phyloP scores from a whole-genome alignment of 2,797 vertebrate genomes.

The Limosa lapponica region DNA sequence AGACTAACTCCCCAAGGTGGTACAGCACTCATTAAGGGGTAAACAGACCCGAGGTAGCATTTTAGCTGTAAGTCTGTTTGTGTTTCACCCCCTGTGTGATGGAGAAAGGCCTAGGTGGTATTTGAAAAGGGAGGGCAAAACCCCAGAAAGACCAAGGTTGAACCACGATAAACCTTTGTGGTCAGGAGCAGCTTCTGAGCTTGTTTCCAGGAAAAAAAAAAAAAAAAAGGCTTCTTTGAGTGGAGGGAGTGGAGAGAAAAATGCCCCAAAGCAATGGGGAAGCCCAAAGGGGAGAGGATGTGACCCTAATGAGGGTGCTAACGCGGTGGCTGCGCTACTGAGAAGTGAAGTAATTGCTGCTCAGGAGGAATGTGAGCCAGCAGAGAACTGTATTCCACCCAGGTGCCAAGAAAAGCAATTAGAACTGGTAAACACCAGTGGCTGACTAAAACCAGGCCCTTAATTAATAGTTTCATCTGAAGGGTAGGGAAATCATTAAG shows the following conservation, averaged over 20 bases:
- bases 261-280: neutral
- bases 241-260: neutral
- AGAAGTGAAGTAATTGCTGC: conserved; percentile 17
- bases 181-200: neutral
- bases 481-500: conserved; percentile 53
- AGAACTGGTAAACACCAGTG: conserved; percentile 35
- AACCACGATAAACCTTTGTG: neutral
- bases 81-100: neutral
- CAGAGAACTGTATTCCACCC: conserved; percentile 1
- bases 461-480: conserved; percentile 58
- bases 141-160: neutral
- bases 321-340: neutral
- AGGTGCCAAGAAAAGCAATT: conserved; percentile 46
- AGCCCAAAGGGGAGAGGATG: neutral
- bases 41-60: neutral
- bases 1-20: neutral
- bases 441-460: conserved; percentile 33
- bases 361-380: conserved; percentile 21
- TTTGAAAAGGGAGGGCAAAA: neutral
- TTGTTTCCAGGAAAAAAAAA: neutral
- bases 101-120: neutral
- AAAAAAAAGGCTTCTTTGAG: neutral
- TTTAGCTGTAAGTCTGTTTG: neutral
- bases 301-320: conserved; percentile 1
- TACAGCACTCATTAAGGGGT: neutral